Evolutionary conservation across 2,113 vertebrate genomes (phyloP).

Genomic region (Nymphicus hollandicus): DNA sequence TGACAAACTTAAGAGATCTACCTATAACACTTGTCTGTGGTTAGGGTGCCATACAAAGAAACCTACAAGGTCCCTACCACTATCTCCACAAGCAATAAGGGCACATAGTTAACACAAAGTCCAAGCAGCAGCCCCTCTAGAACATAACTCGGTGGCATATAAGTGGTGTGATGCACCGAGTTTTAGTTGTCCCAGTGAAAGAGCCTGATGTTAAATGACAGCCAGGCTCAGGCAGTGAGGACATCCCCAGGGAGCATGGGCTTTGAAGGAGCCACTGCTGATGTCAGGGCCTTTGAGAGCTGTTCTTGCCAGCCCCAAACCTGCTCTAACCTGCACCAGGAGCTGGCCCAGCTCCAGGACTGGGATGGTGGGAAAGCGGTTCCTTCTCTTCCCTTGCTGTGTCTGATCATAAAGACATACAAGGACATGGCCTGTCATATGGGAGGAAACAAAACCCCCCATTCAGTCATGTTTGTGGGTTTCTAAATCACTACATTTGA

Average conservation of each 20-base stretch:
- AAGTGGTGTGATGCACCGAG: not conserved
- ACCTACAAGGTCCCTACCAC: not conserved
- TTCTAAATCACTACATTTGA: not conserved
- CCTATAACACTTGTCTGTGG: not conserved
- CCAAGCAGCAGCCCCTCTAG: not conserved
- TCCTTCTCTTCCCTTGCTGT: not conserved
- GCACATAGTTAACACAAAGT: not conserved
- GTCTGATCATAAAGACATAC: not conserved
- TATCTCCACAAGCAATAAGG: not conserved
- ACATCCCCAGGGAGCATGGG: not conserved
- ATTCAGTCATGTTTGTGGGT: too few species aligned
- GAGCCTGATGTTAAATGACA: not conserved
- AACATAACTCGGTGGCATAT: not conserved
- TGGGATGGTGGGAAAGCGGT: not conserved
- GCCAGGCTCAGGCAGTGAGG: not conserved
- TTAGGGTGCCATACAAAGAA: not conserved
- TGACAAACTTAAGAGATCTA: not conserved
- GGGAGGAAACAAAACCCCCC: not conserved
- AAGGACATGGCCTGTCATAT: not conserved
- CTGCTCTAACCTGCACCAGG: not conserved
- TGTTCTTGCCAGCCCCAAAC: not conserved
- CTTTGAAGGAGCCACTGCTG: not conserved
- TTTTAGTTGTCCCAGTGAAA: not conserved
- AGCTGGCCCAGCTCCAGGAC: not conserved
- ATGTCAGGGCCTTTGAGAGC: not conserved